These are phyloP conservation scores for Engystomops pustulosus DNA, from an alignment of 2,113 vertebrate genomes.

Conservation along the genomic window DNA sequence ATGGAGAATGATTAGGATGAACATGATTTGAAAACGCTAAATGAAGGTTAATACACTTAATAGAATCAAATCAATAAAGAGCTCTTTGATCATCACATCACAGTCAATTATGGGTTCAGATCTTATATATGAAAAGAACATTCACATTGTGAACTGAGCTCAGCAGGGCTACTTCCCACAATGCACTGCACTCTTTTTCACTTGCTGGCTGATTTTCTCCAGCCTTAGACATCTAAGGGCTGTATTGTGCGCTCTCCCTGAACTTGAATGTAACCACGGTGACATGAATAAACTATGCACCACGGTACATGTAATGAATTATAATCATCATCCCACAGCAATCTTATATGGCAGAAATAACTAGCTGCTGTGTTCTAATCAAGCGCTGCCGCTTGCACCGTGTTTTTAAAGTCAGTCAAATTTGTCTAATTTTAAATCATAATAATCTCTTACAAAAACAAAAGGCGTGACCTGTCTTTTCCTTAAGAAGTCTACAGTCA, in stretches of 20 bases:
- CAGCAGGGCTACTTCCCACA: constrained; percentile 56
- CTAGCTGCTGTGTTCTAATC: constrained; percentile 69
- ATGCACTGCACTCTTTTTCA: constrained; percentile 51
- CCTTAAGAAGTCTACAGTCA: constrained; percentile 65
- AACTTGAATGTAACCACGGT: constrained; percentile 60
- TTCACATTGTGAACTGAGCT: constrained; percentile 56
- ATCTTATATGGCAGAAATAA: constrained; percentile 65
- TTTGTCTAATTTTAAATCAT: constrained; percentile 70
- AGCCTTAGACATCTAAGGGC: constrained; percentile 57
- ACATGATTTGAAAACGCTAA: constrained; percentile 31
- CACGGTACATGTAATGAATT: constrained; percentile 62
- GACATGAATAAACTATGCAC: constrained; percentile 59
- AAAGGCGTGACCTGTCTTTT: constrained; percentile 76
- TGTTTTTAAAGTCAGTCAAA: constrained; percentile 70
- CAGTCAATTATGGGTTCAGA: constrained; percentile 57
- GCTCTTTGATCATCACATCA: constrained; percentile 58
- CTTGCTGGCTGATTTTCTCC: constrained; percentile 50
- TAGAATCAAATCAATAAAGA: constrained; percentile 50
- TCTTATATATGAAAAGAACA: constrained; percentile 56
- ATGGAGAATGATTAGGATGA: not conserved
- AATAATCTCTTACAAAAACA: constrained; percentile 66
- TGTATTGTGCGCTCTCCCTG: constrained; percentile 53
- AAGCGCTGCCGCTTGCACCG: constrained; percentile 66
- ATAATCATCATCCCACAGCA: constrained; percentile 68
- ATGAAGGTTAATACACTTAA: constrained; percentile 25